Percentiles rank a stretch among this genome's conserved stretches.
These are phyloP conservation scores for Lissonota sp. DNA, from an alignment of 2,888 invertebrate species.

Conservation along the genomic window DNA sequence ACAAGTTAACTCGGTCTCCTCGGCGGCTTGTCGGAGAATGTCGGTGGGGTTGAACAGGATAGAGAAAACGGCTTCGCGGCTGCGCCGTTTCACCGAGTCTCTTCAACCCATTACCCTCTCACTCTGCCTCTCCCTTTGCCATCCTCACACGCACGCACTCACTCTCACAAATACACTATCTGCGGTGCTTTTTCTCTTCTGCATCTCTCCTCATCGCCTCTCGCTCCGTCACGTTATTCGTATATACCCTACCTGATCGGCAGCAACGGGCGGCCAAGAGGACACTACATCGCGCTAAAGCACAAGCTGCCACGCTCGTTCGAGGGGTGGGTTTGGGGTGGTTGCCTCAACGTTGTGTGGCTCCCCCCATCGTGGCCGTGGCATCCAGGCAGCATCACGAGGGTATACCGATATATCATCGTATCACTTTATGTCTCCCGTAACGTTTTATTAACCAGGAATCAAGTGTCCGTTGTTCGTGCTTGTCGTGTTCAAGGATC, in stretches of 20 bases:
- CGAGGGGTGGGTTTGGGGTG: background rate
- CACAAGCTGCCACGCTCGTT: slow-evolving; percentile 32
- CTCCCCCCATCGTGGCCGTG: background rate
- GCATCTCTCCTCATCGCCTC: slow-evolving; percentile 39
- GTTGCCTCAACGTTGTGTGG: slow-evolving; percentile 5
- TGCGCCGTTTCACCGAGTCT: slow-evolving; percentile 75
- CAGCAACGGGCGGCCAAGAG: slow-evolving; percentile 6
- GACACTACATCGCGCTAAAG: background rate
- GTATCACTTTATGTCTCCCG: slow-evolving; percentile 77
- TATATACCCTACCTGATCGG: background rate
- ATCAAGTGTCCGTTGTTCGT: slow-evolving; percentile 70
- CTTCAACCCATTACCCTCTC: slow-evolving; percentile 75
- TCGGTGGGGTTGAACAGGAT: slow-evolving; percentile 65
- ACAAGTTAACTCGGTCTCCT: slow-evolving; percentile 74
- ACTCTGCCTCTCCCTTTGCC: slow-evolving; percentile 18
- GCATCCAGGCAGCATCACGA: slow-evolving; percentile 7
- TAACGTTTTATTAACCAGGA: slow-evolving; percentile 79
- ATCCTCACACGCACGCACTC: background rate
- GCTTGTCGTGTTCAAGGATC: background rate
- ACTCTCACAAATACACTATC: no score
- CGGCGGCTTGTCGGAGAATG: slow-evolving; percentile 59
- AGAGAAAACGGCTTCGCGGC: slow-evolving; percentile 75
- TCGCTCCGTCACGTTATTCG: slow-evolving; percentile 8
- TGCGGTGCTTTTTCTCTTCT: slow-evolving; percentile 37
- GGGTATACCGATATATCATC: slow-evolving; percentile 72